Percentiles rank a stretch among this genome's conserved stretches.
Conservation (phyloP, 2,888 invertebrate species). For the Agrochola circellaris region DNA sequence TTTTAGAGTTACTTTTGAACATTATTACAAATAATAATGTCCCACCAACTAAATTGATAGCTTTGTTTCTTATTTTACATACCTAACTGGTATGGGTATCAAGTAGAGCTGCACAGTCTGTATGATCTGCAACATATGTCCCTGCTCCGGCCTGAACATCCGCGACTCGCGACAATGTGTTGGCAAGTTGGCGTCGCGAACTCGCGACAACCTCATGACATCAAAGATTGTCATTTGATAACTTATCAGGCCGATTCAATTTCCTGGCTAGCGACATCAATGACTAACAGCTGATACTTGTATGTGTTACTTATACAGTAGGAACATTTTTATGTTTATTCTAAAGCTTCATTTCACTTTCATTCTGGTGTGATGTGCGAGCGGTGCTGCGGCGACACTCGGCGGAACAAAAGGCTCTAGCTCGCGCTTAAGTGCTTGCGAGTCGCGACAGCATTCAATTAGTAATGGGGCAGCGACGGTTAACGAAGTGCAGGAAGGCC, state of each 20-base stretch:
- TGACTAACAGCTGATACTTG: conserved; percentile 6
- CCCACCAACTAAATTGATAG: neutral
- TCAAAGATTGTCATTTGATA: conserved; percentile 8
- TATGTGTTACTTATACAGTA: too few species aligned
- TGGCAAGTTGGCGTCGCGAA: neutral
- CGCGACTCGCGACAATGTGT: neutral
- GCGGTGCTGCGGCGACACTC: neutral
- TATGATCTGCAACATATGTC: neutral
- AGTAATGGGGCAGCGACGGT: conserved; percentile 1
- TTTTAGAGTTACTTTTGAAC: neutral
- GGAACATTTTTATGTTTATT: neutral
- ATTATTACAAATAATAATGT: neutral
- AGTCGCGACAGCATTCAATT: conserved; percentile 7
- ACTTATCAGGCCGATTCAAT: conserved; percentile 8
- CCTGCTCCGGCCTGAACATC: neutral
- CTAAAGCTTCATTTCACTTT: neutral
- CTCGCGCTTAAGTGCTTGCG: conserved; percentile 16
- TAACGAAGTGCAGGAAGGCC: conserved; percentile 1
- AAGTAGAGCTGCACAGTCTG: neutral
- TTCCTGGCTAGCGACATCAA: conserved; percentile 10
- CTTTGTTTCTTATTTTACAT: neutral
- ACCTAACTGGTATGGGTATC: neutral
- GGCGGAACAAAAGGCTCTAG: conserved; percentile 5
- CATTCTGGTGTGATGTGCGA: neutral
- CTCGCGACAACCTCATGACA: neutral